Evolutionary conservation across 2,797 vertebrate genomes (phyloP), one percentile per base, ranked within the genome.

Genomic region (Cheracebus regulus): DNA sequence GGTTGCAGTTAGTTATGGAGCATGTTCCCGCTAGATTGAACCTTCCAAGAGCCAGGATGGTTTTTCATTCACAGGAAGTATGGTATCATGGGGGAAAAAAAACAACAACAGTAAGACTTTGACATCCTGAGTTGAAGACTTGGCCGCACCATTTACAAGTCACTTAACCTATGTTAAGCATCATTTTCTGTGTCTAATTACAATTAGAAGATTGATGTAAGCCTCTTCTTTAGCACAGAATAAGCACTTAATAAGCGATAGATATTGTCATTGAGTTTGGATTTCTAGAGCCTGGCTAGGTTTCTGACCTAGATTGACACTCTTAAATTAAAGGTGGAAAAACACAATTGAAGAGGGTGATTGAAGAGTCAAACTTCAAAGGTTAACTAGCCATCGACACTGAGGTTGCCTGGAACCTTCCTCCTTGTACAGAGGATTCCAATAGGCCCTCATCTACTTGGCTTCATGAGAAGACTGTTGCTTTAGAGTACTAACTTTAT

Each of bases 181-280:
- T 95, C 30, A n/a, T 28, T 90, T 78, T 90, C 73, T 90, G 36
- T 9, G 12, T 78, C 39, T 95, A 89, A 73, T 64, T 95, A 79
- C 36, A 88, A 9, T 7, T 39, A 20, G 39, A 92, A 22, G 19
- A 24, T 85, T 78, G 48, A 30, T 64, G 5, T 44, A 57, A 93
- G 26, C 75, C 20, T 57, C 57, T 36, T 86, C 13, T 52, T 13
- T 80, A 64, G n/a, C 26, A 81, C 19, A 41, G 72, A 41, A 33
- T 55, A 84, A 86, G 4, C 14, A n/a, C 22, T 58, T 91, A 70
- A 52, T 83, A 73, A 91, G 19, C 48, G 46, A 33, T 70, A 92
- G 36, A 58, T 57, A 30, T 90, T 76, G 80, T 83, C 57, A 28
- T 19, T 55, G 84, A 87, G 6, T 87, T 91, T 95, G 44, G 26